Base-by-base conservation (phyloP, 1,140 invertebrate genomes). In the Drosophila micromelanica region DNA sequence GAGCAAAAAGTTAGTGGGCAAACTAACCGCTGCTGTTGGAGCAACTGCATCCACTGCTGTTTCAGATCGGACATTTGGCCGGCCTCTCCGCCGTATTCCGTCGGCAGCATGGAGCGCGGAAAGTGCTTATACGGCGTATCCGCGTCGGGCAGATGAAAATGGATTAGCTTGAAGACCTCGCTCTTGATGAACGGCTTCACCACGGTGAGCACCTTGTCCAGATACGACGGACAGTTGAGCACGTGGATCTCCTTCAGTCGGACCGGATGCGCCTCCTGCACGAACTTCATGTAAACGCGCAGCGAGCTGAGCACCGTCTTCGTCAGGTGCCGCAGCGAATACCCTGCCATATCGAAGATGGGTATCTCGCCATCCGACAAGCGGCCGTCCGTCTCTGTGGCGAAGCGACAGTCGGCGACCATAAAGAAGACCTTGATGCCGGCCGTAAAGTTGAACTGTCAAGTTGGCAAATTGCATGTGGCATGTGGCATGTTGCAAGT, bases 261-360 rank as follows among this genome's bases (percentile, higher is more conserved):
- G 40, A 95, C 94, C 1, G 96, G 96, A 86, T 96, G 95, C 1
- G 95, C 95, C 92, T 96, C 96, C 95, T 97, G 93, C 46, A 94
- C 94, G 62, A 95, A 96, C 62, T 95, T 93, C 93, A 96, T 95
- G 81, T 95, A 96, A 81, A 94, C 94, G 37, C 94, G 93, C 9
- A 96, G 78, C 20, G 94, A 93, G 0, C 93, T 93, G n/a, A 96
- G 90, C 51, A 94, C 94, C 8, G 95, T 91, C 90, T 94, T 94
- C 3, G 93, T 93, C 12, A 95, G 90, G 72, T 96, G 95, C 32
- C 94, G 94, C 32, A 95, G 78, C 2, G 93, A 92, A 12, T 94
- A 93, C 13, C 95, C 95, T 0, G 93, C 90, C 91, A 95, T 94
- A 77, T 96, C 95, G 52, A 96, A 95, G 13, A 96, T 94, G 17